phyloP scores from a whole-genome alignment of 2,888 invertebrate genomes.

The Agapetus fuscipes region DNA sequence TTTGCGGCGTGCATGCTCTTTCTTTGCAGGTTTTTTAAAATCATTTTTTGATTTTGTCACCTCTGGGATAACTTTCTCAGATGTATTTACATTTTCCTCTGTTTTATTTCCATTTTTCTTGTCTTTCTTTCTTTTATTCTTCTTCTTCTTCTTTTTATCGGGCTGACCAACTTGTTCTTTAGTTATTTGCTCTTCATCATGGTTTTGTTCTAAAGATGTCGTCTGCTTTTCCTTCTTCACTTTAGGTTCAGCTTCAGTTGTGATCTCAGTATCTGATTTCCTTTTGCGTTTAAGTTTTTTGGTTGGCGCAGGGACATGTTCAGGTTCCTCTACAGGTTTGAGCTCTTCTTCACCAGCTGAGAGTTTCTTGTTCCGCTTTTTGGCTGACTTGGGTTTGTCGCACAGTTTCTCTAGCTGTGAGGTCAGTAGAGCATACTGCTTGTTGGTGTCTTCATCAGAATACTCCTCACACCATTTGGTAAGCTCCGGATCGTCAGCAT shows the following conservation, averaged over 20 bases:
- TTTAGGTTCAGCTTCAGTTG: neutral
- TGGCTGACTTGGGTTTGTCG: conserved; percentile 18
- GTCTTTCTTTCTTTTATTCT: conserved; percentile 25
- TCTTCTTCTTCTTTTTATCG: conserved; percentile 21
- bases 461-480: conserved; percentile 21
- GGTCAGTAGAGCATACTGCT: conserved; percentile 13
- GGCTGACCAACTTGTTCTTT: no score
- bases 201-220: no score
- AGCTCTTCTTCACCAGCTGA: conserved; percentile 5
- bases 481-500: conserved; percentile 26
- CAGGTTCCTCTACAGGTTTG: conserved; percentile 14
- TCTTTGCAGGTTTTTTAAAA: conserved; percentile 27
- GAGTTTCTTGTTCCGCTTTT: conserved; percentile 5
- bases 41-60: conserved; percentile 24
- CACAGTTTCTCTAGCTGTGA: conserved; percentile 15
- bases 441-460: conserved; percentile 13
- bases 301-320: no score
- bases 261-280: neutral
- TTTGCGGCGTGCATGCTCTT: conserved; percentile 37
- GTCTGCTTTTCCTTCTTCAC: neutral
- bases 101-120: conserved; percentile 17
- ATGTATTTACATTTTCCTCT: conserved; percentile 5
- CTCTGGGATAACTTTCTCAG: conserved; percentile 10
- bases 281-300: neutral
- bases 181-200: no score